Percentiles rank a stretch among this genome's conserved stretches.
Conservation (phyloP, 92 coral and sea anemone genomes). For the Hydrozoanthus gracilis region DNA sequence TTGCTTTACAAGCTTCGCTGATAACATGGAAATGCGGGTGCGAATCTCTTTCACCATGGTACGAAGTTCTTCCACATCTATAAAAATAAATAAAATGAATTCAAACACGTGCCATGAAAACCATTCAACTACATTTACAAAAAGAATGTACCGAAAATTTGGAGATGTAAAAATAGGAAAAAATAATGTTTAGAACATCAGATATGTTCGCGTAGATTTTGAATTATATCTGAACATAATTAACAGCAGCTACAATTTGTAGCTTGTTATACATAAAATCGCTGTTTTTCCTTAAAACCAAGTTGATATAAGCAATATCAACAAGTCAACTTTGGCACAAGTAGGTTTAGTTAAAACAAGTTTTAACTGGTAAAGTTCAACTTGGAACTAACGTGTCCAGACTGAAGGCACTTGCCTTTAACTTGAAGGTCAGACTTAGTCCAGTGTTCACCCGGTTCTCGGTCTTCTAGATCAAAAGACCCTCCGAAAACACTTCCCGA, state of each 20-base stretch:
- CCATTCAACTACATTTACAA: constrained; percentile 27
- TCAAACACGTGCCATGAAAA: constrained; percentile 13
- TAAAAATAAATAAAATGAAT: constrained; percentile 33
- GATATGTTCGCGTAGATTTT: neutral
- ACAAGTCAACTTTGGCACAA: neutral
- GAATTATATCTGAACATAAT: neutral
- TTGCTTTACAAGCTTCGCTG: constrained; percentile 93
- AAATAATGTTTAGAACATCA: neutral
- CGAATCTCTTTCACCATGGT: constrained; percentile 85
- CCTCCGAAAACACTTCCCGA: constrained; percentile 95
- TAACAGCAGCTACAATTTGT: neutral
- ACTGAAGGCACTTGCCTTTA: constrained; percentile 70
- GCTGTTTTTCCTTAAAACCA: neutral
- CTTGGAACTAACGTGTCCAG: neutral
- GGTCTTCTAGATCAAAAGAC: constrained; percentile 97
- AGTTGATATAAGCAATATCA: neutral
- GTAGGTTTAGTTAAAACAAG: neutral
- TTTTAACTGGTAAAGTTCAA: neutral
- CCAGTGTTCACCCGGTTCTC: constrained; percentile 87
- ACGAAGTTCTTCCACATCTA: constrained; percentile 84
- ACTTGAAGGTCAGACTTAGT: constrained; percentile 80
- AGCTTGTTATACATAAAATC: neutral
- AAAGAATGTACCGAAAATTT: neutral
- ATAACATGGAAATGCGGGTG: constrained; percentile 90
- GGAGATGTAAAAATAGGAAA: neutral